Evolutionary conservation across 2,797 vertebrate species (phyloP).

Genomic region (Catamblyrhynchus diadema): DNA sequence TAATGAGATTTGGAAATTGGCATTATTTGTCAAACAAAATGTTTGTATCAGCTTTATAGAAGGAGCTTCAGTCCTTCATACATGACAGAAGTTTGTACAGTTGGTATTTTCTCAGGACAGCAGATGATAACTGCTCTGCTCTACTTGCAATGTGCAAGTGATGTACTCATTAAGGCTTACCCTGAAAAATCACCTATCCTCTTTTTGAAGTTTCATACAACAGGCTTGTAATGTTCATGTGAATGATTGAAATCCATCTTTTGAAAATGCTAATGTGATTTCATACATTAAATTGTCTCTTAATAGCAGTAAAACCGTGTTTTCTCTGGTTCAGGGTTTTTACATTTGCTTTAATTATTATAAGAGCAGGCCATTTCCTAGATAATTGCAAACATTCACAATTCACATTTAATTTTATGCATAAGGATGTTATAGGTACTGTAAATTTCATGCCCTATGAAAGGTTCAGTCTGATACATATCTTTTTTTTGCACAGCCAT

Average conservation of each 20-base stretch:
- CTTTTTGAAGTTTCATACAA: neutral
- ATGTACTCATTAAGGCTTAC: neutral
- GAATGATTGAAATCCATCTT: conserved; percentile 39
- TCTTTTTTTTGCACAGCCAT: conserved; percentile 21
- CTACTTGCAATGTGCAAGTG: neutral
- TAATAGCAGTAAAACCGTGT: conserved; percentile 35
- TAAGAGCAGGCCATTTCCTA: conserved; percentile 34
- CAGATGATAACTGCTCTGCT: neutral
- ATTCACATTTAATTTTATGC: conserved; percentile 47
- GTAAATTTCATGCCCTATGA: conserved; percentile 36
- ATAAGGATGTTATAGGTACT: conserved; percentile 6
- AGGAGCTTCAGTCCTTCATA: neutral
- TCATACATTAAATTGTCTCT: conserved; percentile 43
- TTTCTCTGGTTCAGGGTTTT: conserved; percentile 19
- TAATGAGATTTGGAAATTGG: neutral
- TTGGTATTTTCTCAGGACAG: neutral
- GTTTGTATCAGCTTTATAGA: neutral
- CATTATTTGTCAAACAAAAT: neutral
- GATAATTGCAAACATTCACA: conserved; percentile 54
- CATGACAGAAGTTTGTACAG: neutral
- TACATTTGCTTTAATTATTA: conserved; percentile 55
- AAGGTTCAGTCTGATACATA: neutral
- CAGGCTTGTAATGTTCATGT: neutral
- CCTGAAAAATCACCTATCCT: neutral
- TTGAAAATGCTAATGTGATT: conserved; percentile 18